Conservation (phyloP, 2,113 vertebrate species). For the Apteryx owenii region DNA sequence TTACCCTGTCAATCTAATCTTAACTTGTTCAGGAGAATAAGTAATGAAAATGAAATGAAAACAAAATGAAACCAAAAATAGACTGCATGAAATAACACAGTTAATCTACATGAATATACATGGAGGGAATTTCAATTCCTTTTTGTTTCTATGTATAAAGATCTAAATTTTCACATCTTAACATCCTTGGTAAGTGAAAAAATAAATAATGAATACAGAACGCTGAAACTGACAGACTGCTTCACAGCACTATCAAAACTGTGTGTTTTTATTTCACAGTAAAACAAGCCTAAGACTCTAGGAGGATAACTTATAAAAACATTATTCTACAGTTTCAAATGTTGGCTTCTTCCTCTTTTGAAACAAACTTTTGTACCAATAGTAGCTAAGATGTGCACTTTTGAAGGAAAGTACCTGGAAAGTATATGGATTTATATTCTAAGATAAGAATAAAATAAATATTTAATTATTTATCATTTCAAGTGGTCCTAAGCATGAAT, state of each 20-base stretch:
- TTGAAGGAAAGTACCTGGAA: not conserved
- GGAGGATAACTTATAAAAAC: not conserved
- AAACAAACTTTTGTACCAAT: not conserved
- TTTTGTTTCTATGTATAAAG: not conserved
- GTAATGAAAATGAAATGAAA: not conserved
- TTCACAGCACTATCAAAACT: not conserved
- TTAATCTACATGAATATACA: not conserved
- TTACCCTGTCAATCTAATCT: not conserved
- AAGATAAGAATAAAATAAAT: conserved; percentile 18
- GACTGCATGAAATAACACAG: not conserved
- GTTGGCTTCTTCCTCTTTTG: not conserved
- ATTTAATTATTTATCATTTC: not conserved
- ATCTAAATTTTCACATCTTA: not conserved
- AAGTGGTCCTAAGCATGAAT: not conserved
- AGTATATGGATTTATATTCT: not conserved
- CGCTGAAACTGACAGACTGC: not conserved
- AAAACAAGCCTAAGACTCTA: not conserved
- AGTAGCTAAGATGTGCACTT: not conserved
- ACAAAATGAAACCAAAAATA: conserved; percentile 15
- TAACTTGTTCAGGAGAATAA: not conserved
- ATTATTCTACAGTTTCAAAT: not conserved
- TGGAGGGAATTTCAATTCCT: not conserved
- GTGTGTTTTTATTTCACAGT: not conserved
- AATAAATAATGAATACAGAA: not conserved
- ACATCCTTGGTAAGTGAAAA: not conserved